phyloP scores from a whole-genome alignment of 2,888 invertebrate species.

The Hecatera dysodea region DNA sequence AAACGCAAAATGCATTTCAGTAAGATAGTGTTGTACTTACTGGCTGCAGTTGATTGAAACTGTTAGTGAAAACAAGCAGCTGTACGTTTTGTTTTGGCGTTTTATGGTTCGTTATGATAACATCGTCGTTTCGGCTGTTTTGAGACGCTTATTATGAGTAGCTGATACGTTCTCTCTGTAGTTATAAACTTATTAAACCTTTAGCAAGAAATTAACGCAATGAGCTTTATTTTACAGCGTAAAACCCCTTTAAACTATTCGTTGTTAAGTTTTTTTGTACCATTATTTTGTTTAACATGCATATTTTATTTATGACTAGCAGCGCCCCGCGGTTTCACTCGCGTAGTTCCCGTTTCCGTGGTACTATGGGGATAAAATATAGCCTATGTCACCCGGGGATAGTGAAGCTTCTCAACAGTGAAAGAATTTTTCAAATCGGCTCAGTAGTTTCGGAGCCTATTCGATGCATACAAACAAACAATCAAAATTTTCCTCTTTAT shows the following conservation, averaged over 20 bases:
- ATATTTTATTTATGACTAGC: no score
- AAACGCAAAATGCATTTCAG: conserved; percentile 7
- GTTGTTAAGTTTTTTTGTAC: not conserved
- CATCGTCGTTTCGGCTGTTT: conserved; percentile 36
- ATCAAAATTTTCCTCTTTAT: no score
- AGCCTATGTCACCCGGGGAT: no score
- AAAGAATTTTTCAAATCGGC: no score
- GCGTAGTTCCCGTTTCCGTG: no score
- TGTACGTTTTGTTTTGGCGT: conserved; percentile 31
- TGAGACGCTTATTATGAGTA: conserved; percentile 40
- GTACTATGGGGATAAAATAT: no score
- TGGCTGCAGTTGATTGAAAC: conserved; percentile 41
- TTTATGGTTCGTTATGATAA: conserved; percentile 49
- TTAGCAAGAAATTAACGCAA: not conserved
- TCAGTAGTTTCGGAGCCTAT: no score
- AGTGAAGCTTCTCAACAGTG: no score
- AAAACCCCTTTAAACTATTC: not conserved
- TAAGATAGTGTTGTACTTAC: not conserved
- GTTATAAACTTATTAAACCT: conserved; percentile 46
- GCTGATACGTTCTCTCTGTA: conserved; percentile 23
- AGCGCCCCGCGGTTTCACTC: no score
- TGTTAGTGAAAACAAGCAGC: conserved; percentile 40
- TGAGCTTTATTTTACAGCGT: not conserved
- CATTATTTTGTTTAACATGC: no score
- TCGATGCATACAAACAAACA: no score